A percentile compares a stretch with the other conserved stretches of the same genome.
Evolutionary conservation across 1,140 invertebrate genomes (phyloP).

Genomic region (Fragariocoptes setiger): DNA sequence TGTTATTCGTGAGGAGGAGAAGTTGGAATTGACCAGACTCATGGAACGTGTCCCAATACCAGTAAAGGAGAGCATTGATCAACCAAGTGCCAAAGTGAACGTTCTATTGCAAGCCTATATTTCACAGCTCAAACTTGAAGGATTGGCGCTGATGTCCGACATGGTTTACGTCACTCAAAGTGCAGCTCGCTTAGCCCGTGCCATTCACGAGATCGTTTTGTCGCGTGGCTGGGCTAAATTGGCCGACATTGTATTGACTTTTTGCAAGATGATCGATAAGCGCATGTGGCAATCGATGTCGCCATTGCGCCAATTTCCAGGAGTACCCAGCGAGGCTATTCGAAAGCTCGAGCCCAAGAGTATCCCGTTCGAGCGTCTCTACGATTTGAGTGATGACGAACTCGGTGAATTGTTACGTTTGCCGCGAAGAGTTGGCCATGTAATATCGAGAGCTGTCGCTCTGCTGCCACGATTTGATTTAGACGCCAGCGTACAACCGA

Average conservation of each 20-base stretch:
- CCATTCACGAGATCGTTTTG: constrained; percentile 81
- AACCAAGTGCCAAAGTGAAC: constrained; percentile 85
- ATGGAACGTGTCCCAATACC: constrained; percentile 94
- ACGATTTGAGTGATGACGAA: constrained; percentile 83
- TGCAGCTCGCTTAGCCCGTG: constrained; percentile 66
- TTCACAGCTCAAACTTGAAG: constrained; percentile 86
- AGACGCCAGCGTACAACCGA: constrained; percentile 82
- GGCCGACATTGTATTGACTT: constrained; percentile 68
- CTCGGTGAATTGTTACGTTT: constrained; percentile 83
- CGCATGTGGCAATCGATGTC: constrained; percentile 94
- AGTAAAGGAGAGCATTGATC: constrained; percentile 94
- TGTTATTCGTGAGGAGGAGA: constrained; percentile 85
- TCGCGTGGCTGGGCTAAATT: constrained; percentile 82
- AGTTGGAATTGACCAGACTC: constrained; percentile 77
- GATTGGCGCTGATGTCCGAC: constrained; percentile 90
- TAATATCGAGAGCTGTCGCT: constrained; percentile 86
- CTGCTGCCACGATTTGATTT: constrained; percentile 83
- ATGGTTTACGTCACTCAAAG: constrained; percentile 99
- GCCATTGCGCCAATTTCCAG: constrained; percentile 79
- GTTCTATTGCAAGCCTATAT: constrained; percentile 90
- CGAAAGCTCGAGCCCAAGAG: constrained; percentile 96
- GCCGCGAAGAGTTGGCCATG: constrained; percentile 73
- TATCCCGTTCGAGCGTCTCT: constrained; percentile 66
- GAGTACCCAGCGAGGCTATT: constrained; percentile 89
- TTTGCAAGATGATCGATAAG: constrained; percentile 96